A percentile compares a stretch with the other conserved stretches of the same genome.
These are phyloP conservation scores for Brenthis hecate DNA, from an alignment of 2,888 invertebrate species.

Conservation along the genomic window DNA sequence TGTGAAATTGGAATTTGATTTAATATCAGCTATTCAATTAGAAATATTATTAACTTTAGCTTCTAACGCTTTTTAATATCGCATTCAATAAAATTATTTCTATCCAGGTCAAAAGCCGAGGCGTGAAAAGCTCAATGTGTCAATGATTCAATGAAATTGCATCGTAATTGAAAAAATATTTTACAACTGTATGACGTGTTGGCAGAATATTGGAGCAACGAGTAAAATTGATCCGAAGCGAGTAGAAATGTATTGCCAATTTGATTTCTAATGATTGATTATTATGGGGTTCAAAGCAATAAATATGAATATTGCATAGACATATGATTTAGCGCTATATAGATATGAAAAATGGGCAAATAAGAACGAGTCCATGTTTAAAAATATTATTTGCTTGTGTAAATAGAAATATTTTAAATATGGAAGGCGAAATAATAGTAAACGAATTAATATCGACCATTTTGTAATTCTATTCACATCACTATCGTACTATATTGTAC, in stretches of 20 bases:
- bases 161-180: slow-evolving; percentile 32
- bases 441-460: too few relatives aligned
- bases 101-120: slow-evolving; percentile 43
- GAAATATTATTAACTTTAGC: slow-evolving; percentile 1
- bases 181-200: slow-evolving; percentile 30
- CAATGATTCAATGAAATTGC: slow-evolving; percentile 30
- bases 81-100: slow-evolving; percentile 28
- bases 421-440: too few relatives aligned
- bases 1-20: neutral
- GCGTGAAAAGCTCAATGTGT: slow-evolving; percentile 27
- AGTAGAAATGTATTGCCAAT: slow-evolving; percentile 21
- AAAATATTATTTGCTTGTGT: too few relatives aligned
- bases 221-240: slow-evolving; percentile 2
- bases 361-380: too few relatives aligned
- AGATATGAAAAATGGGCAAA: neutral
- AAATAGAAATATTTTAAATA: too few relatives aligned
- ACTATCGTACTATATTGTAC: too few relatives aligned
- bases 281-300: neutral
- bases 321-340: neutral
- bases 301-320: slow-evolving; percentile 8
- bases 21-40: slow-evolving; percentile 9
- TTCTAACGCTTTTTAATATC: slow-evolving; percentile 4
- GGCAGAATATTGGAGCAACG: slow-evolving; percentile 26
- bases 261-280: slow-evolving; percentile 17
- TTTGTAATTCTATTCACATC: too few relatives aligned